These are phyloP conservation scores for Spizaetus ornatus DNA, from an alignment of 2,113 vertebrate species.

Conservation along the genomic window DNA sequence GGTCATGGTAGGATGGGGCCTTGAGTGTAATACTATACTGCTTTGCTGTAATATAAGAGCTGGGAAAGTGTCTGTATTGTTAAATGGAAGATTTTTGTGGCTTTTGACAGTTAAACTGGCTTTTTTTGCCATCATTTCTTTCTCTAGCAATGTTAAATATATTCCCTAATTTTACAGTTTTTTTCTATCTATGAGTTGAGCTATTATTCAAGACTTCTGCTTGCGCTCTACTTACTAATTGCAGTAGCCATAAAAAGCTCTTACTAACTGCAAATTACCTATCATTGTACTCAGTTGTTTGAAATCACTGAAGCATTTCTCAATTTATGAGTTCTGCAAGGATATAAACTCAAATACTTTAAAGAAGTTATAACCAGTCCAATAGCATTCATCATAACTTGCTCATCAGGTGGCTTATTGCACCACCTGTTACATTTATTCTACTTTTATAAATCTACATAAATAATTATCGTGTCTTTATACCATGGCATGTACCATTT, in stretches of 20 bases:
- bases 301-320: slow-evolving; percentile 43
- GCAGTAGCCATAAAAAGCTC: slow-evolving; percentile 32
- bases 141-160: not conserved
- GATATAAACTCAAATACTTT: slow-evolving; percentile 21
- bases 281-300: slow-evolving; percentile 39
- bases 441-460: not conserved
- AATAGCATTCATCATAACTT: not conserved
- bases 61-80: not conserved
- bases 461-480: not conserved
- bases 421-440: not conserved
- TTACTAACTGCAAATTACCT: slow-evolving; percentile 35
- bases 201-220: slow-evolving; percentile 33
- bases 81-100: not conserved
- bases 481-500: not conserved
- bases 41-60: not conserved
- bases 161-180: not conserved
- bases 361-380: slow-evolving; percentile 1
- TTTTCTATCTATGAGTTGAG: not conserved
- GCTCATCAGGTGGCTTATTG: not conserved
- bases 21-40: not conserved
- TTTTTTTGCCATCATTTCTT: not conserved
- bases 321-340: slow-evolving; percentile 19
- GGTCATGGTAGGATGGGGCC: not conserved
- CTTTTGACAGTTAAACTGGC: not conserved
- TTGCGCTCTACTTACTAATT: slow-evolving; percentile 43